Percentiles rank a stretch among this genome's conserved stretches.
These are phyloP conservation scores for Benitochromis conjunctus DNA, from an alignment of 2,113 vertebrate species.

Conservation along the genomic window DNA sequence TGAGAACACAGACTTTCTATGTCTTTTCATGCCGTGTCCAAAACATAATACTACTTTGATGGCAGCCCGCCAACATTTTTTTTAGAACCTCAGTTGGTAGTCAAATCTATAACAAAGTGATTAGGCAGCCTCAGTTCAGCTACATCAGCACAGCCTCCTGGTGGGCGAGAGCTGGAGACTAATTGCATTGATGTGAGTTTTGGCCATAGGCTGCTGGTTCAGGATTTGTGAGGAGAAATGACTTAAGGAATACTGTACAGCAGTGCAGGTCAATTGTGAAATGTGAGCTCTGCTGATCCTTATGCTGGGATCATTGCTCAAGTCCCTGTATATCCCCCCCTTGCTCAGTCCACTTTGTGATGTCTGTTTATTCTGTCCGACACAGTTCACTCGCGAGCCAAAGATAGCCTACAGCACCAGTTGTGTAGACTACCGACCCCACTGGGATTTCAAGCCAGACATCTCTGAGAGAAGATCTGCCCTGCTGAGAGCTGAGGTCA, in stretches of 20 bases:
- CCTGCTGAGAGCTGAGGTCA: conserved; percentile 72
- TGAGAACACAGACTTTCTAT: neutral
- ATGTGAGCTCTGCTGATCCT: conserved; percentile 61
- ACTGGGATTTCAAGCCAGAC: conserved; percentile 59
- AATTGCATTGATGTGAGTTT: conserved; percentile 56
- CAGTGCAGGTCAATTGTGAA: conserved; percentile 47
- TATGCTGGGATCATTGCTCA: conserved; percentile 24
- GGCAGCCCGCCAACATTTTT: conserved; percentile 5
- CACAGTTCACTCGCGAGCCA: conserved; percentile 63
- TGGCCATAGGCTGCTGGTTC: conserved; percentile 28
- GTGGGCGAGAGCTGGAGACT: conserved; percentile 44
- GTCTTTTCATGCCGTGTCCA: neutral
- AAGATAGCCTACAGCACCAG: conserved; percentile 57
- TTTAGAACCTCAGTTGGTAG: conserved; percentile 28
- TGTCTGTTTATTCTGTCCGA: conserved; percentile 45
- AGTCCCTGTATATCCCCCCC: neutral
- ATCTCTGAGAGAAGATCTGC: conserved; percentile 46
- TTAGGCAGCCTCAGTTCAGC: conserved; percentile 52
- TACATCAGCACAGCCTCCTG: conserved; percentile 52
- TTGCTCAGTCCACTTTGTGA: neutral
- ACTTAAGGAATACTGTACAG: conserved; percentile 51
- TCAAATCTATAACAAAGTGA: conserved; percentile 63
- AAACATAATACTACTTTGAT: neutral
- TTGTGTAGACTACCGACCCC: conserved; percentile 61
- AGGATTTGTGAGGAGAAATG: conserved; percentile 51